A percentile compares a stretch with the other conserved stretches of the same genome.
Conservation (phyloP, 2,113 vertebrate genomes). For the Sylvilagus bachmani region DNA sequence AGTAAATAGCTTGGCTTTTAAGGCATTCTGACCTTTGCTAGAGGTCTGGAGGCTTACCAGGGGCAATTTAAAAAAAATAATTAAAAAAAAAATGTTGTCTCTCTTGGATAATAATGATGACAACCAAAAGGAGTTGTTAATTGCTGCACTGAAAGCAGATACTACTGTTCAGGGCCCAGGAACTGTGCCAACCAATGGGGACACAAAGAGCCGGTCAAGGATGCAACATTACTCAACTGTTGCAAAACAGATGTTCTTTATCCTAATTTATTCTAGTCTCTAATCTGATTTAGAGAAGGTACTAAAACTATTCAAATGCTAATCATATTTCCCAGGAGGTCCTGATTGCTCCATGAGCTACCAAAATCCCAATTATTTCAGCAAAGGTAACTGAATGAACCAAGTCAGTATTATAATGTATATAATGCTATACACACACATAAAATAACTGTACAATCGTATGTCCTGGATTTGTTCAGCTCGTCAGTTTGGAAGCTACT, state of each 20-base stretch:
- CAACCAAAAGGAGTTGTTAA: neutral
- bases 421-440: neutral
- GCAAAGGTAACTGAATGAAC: neutral
- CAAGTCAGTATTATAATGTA: neutral
- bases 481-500: neutral
- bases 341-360: neutral
- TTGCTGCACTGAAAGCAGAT: neutral
- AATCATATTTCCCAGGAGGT: neutral
- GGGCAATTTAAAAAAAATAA: neutral
- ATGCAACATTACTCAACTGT: neutral
- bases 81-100: neutral
- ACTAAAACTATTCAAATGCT: conserved; percentile 16
- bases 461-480: neutral
- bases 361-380: neutral
- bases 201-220: neutral
- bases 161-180: neutral
- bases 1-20: neutral
- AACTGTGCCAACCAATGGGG: neutral
- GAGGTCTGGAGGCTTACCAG: neutral
- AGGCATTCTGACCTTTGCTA: neutral
- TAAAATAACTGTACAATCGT: neutral
- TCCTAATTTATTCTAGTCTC: conserved; percentile 40
- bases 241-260: conserved; percentile 55
- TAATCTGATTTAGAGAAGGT: conserved; percentile 14
- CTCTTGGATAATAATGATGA: neutral